Evolutionary conservation across 1,140 invertebrate species (phyloP), one percentile per base, ranked within the genome.

Genomic region (Hylaeus anthracinus): DNA sequence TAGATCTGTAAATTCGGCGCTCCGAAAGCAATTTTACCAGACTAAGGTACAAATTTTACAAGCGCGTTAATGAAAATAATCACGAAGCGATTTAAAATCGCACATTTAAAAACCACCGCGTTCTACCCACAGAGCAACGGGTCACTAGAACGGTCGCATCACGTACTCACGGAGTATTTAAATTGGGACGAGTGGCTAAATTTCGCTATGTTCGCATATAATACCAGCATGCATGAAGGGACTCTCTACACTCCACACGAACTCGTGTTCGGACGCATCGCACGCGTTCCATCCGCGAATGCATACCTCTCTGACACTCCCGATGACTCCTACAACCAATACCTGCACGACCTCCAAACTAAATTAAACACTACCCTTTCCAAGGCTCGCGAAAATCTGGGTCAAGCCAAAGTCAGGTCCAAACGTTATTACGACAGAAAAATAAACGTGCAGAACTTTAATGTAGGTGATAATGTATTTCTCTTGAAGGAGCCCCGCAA

Each of bases 71-170:
- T 63, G 26, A 60, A 48, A 14, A 41, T 10, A 15, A 5, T 63
- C 0, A 2, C 14, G 5, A 5, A 15, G 0, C 48, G 3, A 26
- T 63, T 43, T 2, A 37, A 26, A 6, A 72, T 72, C 39, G 12
- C 43, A 63, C 56, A 48, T n/a, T 14, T 48, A 3, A 37, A 2
- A 26, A 61, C 58, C 10, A 72, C 71, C 5, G 71, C 71, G 9
- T 72, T 43, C n/a, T 43, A 72, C 58, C 71, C 71, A 0, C 58
- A 72, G 4, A 26, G 58, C 1, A 60, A 61, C n/a, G 58, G 71
- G 2, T 72, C 55, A 5, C 3, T 53, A 41, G 72, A 73, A 14
- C 64, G 61, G 39, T 48, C 45, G 0, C 72, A 73, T 14, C n/a
- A 41, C 6, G 58, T 64, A 4, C 39, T 73, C 9, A 64, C 56